Conservation (phyloP, 2,888 invertebrate genomes). For the Cryptocheilus praepositus region DNA sequence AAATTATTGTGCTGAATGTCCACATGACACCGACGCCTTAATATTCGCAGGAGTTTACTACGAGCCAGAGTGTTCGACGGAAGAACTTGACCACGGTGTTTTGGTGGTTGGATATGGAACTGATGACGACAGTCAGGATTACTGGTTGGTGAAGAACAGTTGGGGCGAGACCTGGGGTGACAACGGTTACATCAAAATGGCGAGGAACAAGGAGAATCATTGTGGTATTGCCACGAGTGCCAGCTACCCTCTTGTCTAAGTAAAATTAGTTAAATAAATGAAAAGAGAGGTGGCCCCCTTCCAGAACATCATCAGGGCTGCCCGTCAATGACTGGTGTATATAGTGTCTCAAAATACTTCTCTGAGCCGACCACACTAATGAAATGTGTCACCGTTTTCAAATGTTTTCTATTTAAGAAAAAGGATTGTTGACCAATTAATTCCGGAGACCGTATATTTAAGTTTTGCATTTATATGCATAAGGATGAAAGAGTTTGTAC, state of each 20-base stretch:
- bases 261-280: not conserved
- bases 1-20: too few relatives aligned
- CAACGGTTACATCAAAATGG: conserved; percentile 91
- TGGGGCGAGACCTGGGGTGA: conserved; percentile 90
- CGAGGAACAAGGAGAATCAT: conserved; percentile 87
- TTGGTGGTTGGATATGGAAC: conserved; percentile 89
- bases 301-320: not conserved
- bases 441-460: too few relatives aligned
- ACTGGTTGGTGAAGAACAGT: conserved; percentile 93
- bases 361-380: too few relatives aligned
- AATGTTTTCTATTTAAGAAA: too few relatives aligned
- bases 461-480: too few relatives aligned
- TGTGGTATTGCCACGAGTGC: conserved; percentile 91
- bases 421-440: too few relatives aligned
- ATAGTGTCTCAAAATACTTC: not conserved
- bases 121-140: conserved; percentile 80
- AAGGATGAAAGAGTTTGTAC: too few relatives aligned
- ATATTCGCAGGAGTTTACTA: conserved; percentile 80
- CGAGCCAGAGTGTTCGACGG: conserved; percentile 85
- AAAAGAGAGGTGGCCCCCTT: too few relatives aligned
- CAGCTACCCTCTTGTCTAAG: conserved; percentile 89
- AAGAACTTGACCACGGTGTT: conserved; percentile 89
- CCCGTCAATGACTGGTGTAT: not conserved
- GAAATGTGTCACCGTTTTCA: too few relatives aligned
- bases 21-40: conserved; percentile 1